A percentile compares a stretch with the other conserved stretches of the same genome.
phyloP scores from a whole-genome alignment of 2,797 vertebrate species.

The Hypotaenidia okinawae region DNA sequence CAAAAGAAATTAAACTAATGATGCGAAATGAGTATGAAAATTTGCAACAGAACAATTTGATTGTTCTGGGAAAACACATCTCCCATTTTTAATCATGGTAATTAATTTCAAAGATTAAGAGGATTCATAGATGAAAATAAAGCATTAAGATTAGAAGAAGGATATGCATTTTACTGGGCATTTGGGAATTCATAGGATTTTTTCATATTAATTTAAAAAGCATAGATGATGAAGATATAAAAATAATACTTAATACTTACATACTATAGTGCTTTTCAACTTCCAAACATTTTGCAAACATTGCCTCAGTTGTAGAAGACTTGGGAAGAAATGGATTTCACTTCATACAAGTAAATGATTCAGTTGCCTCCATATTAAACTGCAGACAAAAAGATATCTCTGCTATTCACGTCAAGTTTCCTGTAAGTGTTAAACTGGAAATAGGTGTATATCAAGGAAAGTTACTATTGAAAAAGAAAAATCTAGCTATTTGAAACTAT shows the following conservation, averaged over 20 bases:
- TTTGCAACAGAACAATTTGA: conserved; percentile 16
- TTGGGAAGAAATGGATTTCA: conserved; percentile 20
- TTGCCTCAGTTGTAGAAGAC: neutral
- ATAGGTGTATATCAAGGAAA: neutral
- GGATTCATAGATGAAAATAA: conserved; percentile 50
- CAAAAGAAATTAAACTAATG: conserved; percentile 42
- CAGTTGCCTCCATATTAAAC: neutral
- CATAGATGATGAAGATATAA: conserved; percentile 45
- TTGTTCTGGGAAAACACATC: conserved; percentile 64
- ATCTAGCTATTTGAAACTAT: neutral
- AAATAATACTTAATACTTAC: conserved; percentile 45
- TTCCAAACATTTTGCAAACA: conserved; percentile 27
- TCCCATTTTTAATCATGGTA: conserved; percentile 58
- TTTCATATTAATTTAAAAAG: conserved; percentile 47
- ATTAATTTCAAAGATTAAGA: conserved; percentile 70
- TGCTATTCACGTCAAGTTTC: neutral
- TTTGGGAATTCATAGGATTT: conserved; percentile 14
- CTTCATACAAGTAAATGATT: conserved; percentile 4
- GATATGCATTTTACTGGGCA: conserved; percentile 27
- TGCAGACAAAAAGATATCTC: neutral
- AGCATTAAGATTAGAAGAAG: conserved; percentile 35
- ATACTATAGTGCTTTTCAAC: neutral
- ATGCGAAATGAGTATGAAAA: neutral
- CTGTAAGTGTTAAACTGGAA: neutral
- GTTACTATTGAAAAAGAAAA: neutral